Percentiles rank a stretch among this genome's conserved stretches.
Conservation (phyloP, 2,113 vertebrate species). For the Ancistrus triradiatus region DNA sequence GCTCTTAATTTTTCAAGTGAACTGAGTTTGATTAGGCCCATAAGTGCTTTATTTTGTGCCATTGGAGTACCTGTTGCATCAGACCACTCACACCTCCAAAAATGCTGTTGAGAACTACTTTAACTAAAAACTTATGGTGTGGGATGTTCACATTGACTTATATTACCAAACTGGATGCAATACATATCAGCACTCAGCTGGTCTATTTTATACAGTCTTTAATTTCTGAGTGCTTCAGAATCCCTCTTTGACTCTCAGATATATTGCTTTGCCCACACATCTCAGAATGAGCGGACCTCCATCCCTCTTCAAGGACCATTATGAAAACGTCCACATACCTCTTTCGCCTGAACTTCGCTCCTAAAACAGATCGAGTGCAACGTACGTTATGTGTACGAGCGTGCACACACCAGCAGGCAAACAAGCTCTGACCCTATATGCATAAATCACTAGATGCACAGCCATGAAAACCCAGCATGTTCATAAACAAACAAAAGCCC, state of each 20-base stretch:
- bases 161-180: not conserved
- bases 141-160: not conserved
- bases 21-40: too few species aligned
- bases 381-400: too few species aligned
- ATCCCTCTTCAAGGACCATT: slow-evolving; percentile 13
- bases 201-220: not conserved
- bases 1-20: too few species aligned
- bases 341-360: not conserved
- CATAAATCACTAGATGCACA: not conserved
- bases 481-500: slow-evolving; percentile 10
- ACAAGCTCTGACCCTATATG: not conserved
- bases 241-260: too few species aligned
- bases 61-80: not conserved
- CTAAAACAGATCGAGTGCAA: slow-evolving; percentile 1
- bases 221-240: not conserved
- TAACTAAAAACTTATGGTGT: not conserved
- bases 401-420: not conserved
- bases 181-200: not conserved
- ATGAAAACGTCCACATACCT: not conserved
- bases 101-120: too few species aligned
- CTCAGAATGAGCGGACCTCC: too few species aligned
- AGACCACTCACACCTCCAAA: not conserved
- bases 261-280: not conserved
- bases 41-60: too few species aligned
- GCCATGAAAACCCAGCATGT: not conserved